A percentile compares a stretch with the other conserved stretches of the same genome.
Evolutionary conservation across 1,140 invertebrate genomes (phyloP).

Genomic region (Heliconius hermathena): DNA sequence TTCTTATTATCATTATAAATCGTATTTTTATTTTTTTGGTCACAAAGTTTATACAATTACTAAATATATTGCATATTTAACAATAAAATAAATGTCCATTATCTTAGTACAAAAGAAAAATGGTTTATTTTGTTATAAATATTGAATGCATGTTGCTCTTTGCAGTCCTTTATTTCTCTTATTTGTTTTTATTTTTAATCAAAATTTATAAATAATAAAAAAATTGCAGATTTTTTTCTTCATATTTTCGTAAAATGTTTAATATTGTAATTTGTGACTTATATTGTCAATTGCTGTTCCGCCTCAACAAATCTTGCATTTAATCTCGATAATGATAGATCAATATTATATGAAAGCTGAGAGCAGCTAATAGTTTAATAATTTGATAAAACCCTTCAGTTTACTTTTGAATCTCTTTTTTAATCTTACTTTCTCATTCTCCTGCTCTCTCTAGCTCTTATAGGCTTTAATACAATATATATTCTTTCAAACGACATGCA

Average conservation of each 20-base stretch:
- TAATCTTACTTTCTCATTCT: conserved; percentile 7
- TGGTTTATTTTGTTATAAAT: conserved; percentile 13
- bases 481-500: background rate
- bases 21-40: background rate
- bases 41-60: conserved; percentile 5
- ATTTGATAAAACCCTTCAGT: background rate
- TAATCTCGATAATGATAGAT: background rate
- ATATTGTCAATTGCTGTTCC: conserved; percentile 26
- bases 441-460: background rate
- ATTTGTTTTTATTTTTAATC: background rate
- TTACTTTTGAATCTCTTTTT: conserved; percentile 1
- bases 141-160: conserved; percentile 5
- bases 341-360: background rate
- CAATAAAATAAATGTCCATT: conserved; percentile 8
- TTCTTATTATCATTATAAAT: background rate
- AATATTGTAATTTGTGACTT: conserved; percentile 3
- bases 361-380: background rate
- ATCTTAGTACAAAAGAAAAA: conserved; percentile 9
- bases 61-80: conserved; percentile 8
- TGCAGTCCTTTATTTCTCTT: background rate
- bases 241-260: background rate
- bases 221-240: background rate
- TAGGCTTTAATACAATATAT: background rate
- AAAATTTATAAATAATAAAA: background rate
- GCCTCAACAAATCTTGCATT: conserved; percentile 13